Base-by-base conservation (phyloP, 1,140 invertebrate species). In the Solenopsis fugax region DNA sequence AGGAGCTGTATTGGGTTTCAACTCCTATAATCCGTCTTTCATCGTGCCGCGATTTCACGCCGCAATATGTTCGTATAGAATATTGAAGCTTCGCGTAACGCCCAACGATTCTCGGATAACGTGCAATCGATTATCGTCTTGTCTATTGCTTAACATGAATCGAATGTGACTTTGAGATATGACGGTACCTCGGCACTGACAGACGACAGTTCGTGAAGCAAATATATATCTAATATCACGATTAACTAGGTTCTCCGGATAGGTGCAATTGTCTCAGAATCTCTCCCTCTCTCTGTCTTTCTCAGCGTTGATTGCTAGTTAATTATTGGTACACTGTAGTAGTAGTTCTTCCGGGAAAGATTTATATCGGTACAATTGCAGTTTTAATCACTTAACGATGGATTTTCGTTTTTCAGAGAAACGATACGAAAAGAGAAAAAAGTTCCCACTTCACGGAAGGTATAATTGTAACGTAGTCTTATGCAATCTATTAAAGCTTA, bases 121-220 rank as follows among this genome's bases (percentile, higher is more conserved):
- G 37, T 50, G n/a, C 75, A 24, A 89, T 88, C 81, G 87, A 89
- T 89, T 77, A 13, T 62, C 52, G 37, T 45, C 48, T 67, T 86
- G 24, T 71, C 71, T 56, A 21, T 69, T 76, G 60, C 50, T 75
- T 24, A 48, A 69, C 48, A 45, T 29, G 75, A 60, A 85, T 58
- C 50, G 56, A 29, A 54, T 77, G 21, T 64, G 80, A 88, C 67
- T 89, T 89, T 88, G 73, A 89, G 84, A 88, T 88, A 89, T 89
- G 45, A 18, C 1, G 12, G n/a, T 81, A 48, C 52, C 24, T 29
- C 50, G 78, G 52, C 21, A 54, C 13, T 56, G 77, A 71, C 62
- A 52, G 62, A 81, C 48, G 77, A 81, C 52, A 71, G 71, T 71
- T 81, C 65, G 65, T 13, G 78, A n/a, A 48, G 50, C 29, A 81